These are phyloP conservation scores for Triplophysa tibetana DNA, from an alignment of 2,113 vertebrate species.

Conservation along the genomic window DNA sequence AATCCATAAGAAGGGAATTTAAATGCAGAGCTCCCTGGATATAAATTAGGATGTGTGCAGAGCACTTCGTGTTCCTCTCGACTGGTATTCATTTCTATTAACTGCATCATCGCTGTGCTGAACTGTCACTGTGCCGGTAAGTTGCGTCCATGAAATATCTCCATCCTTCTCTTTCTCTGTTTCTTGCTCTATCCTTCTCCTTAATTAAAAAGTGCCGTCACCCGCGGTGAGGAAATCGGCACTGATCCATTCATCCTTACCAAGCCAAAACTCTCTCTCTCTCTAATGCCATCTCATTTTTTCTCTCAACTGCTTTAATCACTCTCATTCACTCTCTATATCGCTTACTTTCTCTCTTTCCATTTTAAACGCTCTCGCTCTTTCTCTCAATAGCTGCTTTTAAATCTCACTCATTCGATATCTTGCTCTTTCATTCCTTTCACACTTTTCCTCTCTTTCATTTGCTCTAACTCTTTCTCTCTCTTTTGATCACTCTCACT, in stretches of 20 bases:
- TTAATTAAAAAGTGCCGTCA: constrained; percentile 78
- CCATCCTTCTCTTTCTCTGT: constrained; percentile 63
- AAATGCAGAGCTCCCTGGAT: neutral
- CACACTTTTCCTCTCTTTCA: too few relatives aligned
- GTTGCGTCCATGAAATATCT: constrained; percentile 71
- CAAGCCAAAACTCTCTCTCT: constrained; percentile 17
- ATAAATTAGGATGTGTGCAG: constrained; percentile 44
- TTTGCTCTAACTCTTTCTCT: too few relatives aligned
- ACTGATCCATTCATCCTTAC: constrained; percentile 68
- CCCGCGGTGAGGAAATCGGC: constrained; percentile 69
- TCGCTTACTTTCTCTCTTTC: constrained; percentile 13
- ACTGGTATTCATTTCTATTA: constrained; percentile 68
- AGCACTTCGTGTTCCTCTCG: constrained; percentile 27
- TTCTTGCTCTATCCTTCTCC: constrained; percentile 43
- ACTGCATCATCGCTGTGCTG: constrained; percentile 65
- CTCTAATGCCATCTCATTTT: neutral
- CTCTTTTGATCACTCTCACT: neutral
- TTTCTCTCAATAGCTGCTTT: constrained; percentile 48
- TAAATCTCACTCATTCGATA: neutral
- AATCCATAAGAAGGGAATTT: neutral
- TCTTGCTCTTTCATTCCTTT: neutral
- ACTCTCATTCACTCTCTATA: constrained; percentile 33
- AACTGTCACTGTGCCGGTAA: constrained; percentile 65
- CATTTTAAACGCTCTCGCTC: neutral
- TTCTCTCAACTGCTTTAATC: neutral